phyloP scores from a whole-genome alignment of 1,140 invertebrate species.

The Phenacoccus solenopsis region DNA sequence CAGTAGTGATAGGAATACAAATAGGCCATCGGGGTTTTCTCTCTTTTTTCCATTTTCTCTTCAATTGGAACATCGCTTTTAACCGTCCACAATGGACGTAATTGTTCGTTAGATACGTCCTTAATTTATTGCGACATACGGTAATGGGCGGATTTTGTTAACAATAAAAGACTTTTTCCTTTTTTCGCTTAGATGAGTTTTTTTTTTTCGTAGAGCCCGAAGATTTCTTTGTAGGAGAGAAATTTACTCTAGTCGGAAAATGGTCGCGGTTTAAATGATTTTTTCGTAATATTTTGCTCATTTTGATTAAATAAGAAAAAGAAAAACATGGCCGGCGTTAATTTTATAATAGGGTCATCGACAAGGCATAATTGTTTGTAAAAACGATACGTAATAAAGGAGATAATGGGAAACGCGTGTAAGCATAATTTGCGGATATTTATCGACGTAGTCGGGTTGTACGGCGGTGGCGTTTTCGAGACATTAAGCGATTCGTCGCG shows the following conservation, averaged over 20 bases:
- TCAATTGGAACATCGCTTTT: slow-evolving; percentile 17
- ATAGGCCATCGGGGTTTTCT: slow-evolving; percentile 7
- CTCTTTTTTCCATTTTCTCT: slow-evolving; percentile 8
- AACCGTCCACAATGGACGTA: slow-evolving; percentile 12
- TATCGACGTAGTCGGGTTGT: slow-evolving; percentile 6
- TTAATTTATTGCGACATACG: slow-evolving; percentile 13
- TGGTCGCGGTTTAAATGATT: no score
- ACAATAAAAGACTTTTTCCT: slow-evolving; percentile 15
- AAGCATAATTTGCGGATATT: slow-evolving; percentile 7
- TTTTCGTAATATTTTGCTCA: no score
- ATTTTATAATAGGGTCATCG: no score
- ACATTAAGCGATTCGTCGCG: slow-evolving; percentile 17
- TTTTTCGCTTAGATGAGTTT: no score
- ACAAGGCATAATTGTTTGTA: slow-evolving; percentile 8
- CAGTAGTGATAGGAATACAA: slow-evolving; percentile 8
- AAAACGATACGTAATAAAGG: background rate
- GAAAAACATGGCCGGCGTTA: no score
- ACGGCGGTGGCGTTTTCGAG: background rate
- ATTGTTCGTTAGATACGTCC: slow-evolving; percentile 13
- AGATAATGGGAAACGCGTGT: slow-evolving; percentile 9
- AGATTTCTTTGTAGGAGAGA: no score
- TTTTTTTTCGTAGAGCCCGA: no score
- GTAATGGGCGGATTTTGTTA: slow-evolving; percentile 12
- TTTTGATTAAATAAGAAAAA: no score
- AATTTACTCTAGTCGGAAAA: no score